phyloP scores from a whole-genome alignment of 2,113 vertebrate species.

The Xiphophorus maculatus region DNA sequence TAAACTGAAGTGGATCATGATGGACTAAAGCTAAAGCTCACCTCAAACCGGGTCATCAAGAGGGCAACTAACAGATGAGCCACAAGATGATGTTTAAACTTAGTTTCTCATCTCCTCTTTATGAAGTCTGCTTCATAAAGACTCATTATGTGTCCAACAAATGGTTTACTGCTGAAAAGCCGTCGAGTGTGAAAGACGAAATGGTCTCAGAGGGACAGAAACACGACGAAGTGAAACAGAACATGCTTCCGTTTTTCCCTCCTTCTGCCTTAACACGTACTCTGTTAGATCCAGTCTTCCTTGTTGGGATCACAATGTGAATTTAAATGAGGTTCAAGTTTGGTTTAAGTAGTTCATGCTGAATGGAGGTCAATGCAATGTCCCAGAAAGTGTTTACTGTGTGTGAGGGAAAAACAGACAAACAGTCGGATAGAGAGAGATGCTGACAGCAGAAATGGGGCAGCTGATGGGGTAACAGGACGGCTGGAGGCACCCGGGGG shows the following conservation, averaged over 20 bases:
- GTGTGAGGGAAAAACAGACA: background rate
- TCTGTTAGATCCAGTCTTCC: background rate
- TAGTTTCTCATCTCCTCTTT: background rate
- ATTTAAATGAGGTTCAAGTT: background rate
- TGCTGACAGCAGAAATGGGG: conserved; percentile 60
- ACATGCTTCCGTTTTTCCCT: background rate
- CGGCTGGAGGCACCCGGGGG: conserved; percentile 61
- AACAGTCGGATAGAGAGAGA: conserved; percentile 12
- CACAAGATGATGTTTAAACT: background rate
- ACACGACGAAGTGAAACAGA: background rate
- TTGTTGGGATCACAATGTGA: background rate
- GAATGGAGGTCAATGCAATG: background rate
- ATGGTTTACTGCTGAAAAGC: background rate
- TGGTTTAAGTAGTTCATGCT: background rate
- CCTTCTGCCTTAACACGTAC: too few relatives aligned
- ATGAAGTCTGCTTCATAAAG: background rate
- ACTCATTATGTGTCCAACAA: background rate
- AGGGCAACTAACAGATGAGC: background rate
- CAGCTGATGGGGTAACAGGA: conserved; percentile 62
- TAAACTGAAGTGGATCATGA: background rate
- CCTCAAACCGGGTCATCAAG: background rate
- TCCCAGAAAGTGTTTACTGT: background rate
- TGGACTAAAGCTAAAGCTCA: background rate
- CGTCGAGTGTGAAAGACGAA: background rate
- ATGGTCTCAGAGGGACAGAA: conserved; percentile 8